Percentiles rank a stretch among this genome's conserved stretches.
phyloP scores from a whole-genome alignment of 2,888 invertebrate species.

The Entomobrya multifasciata region DNA sequence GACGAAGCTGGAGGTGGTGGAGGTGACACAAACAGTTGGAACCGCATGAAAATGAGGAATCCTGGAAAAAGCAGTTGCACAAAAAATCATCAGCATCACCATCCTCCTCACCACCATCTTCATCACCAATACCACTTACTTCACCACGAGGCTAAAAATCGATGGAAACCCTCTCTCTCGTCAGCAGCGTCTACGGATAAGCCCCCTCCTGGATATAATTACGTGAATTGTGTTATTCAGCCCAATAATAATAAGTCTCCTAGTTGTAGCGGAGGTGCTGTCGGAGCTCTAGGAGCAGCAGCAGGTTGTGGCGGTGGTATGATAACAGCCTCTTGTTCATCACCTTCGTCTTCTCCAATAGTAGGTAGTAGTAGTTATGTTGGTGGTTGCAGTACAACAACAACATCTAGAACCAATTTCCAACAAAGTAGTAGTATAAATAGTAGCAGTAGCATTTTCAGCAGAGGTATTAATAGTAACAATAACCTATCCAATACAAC shows the following conservation, averaged over 20 bases:
- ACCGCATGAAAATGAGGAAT: conserved; percentile 38
- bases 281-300: not conserved
- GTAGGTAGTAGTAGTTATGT: conserved; percentile 28
- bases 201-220: conserved; percentile 62
- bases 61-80: conserved; percentile 24
- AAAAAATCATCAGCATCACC: conserved; percentile 51
- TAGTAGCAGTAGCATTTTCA: conserved; percentile 15
- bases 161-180: conserved; percentile 62
- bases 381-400: too few relatives aligned
- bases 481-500: conserved; percentile 50
- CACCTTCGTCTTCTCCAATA: conserved; percentile 55
- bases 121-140: conserved; percentile 66
- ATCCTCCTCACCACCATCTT: too few relatives aligned
- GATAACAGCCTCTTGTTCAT: conserved; percentile 47
- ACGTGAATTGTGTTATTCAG: conserved; percentile 63
- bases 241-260: conserved; percentile 52
- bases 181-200: conserved; percentile 50
- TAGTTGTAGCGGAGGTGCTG: conserved; percentile 21
- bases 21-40: conserved; percentile 47
- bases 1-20: conserved; percentile 63
- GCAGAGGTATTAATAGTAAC: conserved; percentile 55
- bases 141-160: conserved; percentile 67
- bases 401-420: conserved; percentile 44
- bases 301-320: conserved; percentile 9
- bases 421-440: conserved; percentile 39